Base-by-base conservation (phyloP, 2,797 vertebrate species). In the Tinamus major region DNA sequence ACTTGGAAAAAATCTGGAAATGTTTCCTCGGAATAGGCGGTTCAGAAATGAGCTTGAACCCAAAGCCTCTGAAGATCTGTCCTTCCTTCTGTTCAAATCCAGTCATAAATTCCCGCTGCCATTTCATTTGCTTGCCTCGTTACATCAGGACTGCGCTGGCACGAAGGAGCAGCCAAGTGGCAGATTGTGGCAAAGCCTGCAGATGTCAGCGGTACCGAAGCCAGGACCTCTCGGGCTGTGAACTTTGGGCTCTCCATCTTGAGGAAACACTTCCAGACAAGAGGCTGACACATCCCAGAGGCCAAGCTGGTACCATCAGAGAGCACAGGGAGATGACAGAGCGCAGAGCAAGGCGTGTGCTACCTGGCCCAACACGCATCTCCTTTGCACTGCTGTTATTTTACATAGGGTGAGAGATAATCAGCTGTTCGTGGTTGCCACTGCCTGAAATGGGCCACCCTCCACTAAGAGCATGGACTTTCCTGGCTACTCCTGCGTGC, bases 261-360 rank as follows among this genome's bases (percentile, higher is more conserved):
- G 46, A 42, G 85, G 26, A 75, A 75, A 15, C 4, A 5, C 23
- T 24, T 71, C 6, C n/a, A 62, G 42, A 76, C 39, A 5, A 92
- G 63, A 39, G 5, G 26, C 17, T 13, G 27, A 29, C 51, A 55
- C 16, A 5, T 55, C 53, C 53, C 17, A 10, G 16, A 29, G 53
- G 29, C 53, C 24, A 16, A 55, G 29, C 16, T 6, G 17, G 31
- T 3, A 15, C 29, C 31, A 1, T 35, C 23, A 58, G 55, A 64
- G 59, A 90, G 29, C 4, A 72, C 63, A 33, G 56, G 31, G 26
- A 89, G 44, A 55, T 2, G 1, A 18, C 7, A 1, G 4, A 42
- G 35, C 1, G 2, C 10, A 16, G 37, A 76, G 14, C 0, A 0
- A 9, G 23, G 23, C 0, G 0, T 70, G n/a, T 21, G n/a, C 41